Base-by-base conservation (phyloP, 2,888 invertebrate species). In the Nezara viridula region DNA sequence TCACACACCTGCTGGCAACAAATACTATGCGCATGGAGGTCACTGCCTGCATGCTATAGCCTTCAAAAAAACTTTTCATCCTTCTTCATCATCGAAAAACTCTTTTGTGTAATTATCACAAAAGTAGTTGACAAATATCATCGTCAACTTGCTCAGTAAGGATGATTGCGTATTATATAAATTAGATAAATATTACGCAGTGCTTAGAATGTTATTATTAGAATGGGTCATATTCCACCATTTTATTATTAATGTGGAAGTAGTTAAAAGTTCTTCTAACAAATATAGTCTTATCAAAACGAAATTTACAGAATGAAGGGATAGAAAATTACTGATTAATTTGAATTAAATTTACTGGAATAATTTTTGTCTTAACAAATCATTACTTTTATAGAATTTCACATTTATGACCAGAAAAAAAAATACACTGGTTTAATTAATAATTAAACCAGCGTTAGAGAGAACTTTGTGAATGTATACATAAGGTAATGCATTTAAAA, bases 11-110 rank as follows among this genome's bases (percentile, higher is more conserved):
- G 81, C 44, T 81, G 81, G 81, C 40, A 81, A 81, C 44, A 81
- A 81, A 81, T n/a, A 47, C 81, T 81, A 81, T 81, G 81, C 40
- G 81, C 81, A 81, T 81, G 44, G 44, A 81, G 81, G 44, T 47
- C n/a, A 81, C 81, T 44, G 81, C 81, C 81, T 81, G 14, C 81
- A 40, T 81, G 40, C 44, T 81, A 40, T 47, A 81, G 81, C 81
- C 81, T 47, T 73, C 66, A 37, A 73, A 73, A n/a, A 73, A 73
- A 73, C 66, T 73, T 73, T 73, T 73, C 66, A 73, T 73, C 66
- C 66, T 73, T 73, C 66, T 37, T 73, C 66, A 73, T 73, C 66
- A 73, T 73, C 32, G 66, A 73, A 73, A 32, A 73, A 60, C 27
- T 60, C 60, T 37, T n/a, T 44, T 37, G 7, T 21, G 16, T 24